phyloP scores from a whole-genome alignment of 2,797 vertebrate genomes.

The Rhyacichthys aspro region DNA sequence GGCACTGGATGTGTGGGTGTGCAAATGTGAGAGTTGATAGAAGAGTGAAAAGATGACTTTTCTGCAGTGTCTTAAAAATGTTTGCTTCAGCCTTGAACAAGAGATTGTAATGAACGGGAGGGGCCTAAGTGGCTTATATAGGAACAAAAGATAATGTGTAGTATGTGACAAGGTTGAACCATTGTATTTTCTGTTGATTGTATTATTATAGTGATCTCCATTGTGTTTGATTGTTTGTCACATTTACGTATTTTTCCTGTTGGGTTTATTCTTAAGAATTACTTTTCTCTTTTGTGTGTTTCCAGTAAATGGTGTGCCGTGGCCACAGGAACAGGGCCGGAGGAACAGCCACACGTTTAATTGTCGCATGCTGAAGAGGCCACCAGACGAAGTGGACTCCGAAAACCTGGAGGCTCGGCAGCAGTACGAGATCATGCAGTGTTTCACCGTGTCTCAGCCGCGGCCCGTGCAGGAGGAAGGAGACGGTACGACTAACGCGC shows the following conservation, averaged over 20 bases:
- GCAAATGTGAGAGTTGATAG: slow-evolving; percentile 6
- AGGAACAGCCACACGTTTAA: slow-evolving; percentile 93
- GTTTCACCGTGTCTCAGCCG: slow-evolving; percentile 92
- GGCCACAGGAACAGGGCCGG: slow-evolving; percentile 87
- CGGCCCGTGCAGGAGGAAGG: slow-evolving; percentile 89
- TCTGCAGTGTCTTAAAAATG: slow-evolving; percentile 20
- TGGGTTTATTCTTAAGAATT: slow-evolving; percentile 13
- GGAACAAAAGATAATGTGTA: slow-evolving; percentile 34
- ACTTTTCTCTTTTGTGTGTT: not conserved
- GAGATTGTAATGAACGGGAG: slow-evolving; percentile 11
- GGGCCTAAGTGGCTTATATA: not conserved
- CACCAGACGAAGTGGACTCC: slow-evolving; percentile 85
- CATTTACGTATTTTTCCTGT: slow-evolving; percentile 12
- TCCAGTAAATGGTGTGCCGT: slow-evolving; percentile 90
- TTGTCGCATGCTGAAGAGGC: slow-evolving; percentile 94
- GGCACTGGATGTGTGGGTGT: slow-evolving; percentile 15
- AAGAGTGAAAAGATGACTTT: slow-evolving; percentile 31
- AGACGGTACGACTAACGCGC: slow-evolving; percentile 79
- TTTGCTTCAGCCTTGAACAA: slow-evolving; percentile 39
- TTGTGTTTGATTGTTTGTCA: not conserved
- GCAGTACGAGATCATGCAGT: slow-evolving; percentile 96
- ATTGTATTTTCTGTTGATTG: slow-evolving; percentile 29
- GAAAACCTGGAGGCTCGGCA: slow-evolving; percentile 92
- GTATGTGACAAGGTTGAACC: slow-evolving; percentile 12
- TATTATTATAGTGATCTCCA: slow-evolving; percentile 5